phyloP scores from a whole-genome alignment of 1,140 invertebrate genomes.

The Anastrepha obliqua region DNA sequence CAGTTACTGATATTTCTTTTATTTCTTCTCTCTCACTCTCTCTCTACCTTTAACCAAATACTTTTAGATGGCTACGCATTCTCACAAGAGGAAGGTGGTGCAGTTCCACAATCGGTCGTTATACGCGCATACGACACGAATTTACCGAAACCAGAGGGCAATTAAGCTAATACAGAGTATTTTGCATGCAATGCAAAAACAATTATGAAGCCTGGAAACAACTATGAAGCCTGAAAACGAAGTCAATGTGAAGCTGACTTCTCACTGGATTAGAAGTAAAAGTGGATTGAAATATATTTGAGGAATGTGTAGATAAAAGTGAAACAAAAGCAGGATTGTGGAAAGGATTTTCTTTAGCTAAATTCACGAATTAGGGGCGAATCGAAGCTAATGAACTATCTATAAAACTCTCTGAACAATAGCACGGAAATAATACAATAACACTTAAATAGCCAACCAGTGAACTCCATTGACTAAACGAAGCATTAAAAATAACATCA shows the following conservation, averaged over 20 bases:
- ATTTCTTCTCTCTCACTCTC: background rate
- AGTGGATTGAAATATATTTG: too few relatives aligned
- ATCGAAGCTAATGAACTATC: too few relatives aligned
- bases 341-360: too few relatives aligned
- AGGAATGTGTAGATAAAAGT: too few relatives aligned
- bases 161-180: slow-evolving; percentile 59
- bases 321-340: too few relatives aligned
- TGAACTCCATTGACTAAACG: too few relatives aligned
- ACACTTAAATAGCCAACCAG: too few relatives aligned
- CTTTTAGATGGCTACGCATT: slow-evolving; percentile 96
- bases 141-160: slow-evolving; percentile 85
- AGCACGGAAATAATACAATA: too few relatives aligned
- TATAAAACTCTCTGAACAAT: too few relatives aligned
- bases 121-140: slow-evolving; percentile 95
- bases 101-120: slow-evolving; percentile 92
- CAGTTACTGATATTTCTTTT: background rate
- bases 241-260: background rate
- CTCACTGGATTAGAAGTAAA: background rate
- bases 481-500: too few relatives aligned
- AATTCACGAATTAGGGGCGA: too few relatives aligned
- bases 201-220: background rate
- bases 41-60: background rate
- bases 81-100: slow-evolving; percentile 98
- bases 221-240: background rate
- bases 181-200: background rate